A percentile compares a stretch with the other conserved stretches of the same genome.
phyloP scores from a whole-genome alignment of 1,140 invertebrate genomes.

The Stegodyphus dumicola region DNA sequence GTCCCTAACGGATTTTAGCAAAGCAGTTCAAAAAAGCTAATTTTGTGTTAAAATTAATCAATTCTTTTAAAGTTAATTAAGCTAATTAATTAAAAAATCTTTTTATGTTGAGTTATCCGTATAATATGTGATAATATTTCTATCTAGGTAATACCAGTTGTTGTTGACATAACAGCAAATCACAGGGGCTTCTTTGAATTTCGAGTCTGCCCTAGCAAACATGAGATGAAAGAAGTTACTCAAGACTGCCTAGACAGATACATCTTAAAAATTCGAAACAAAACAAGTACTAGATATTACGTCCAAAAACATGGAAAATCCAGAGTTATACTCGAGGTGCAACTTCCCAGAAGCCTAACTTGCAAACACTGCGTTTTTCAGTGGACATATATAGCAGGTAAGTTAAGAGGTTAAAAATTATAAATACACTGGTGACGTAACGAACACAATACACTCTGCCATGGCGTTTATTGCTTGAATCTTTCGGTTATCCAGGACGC shows the following conservation, averaged over 20 bases:
- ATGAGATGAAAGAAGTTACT: slow-evolving; percentile 68
- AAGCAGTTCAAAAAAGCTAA: no score
- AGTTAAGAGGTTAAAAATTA: slow-evolving; percentile 22
- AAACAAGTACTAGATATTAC: slow-evolving; percentile 64
- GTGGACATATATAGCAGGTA: slow-evolving; percentile 74
- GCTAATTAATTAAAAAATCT: background rate
- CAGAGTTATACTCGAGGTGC: slow-evolving; percentile 70
- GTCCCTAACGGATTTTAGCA: no score
- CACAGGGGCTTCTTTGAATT: slow-evolving; percentile 91
- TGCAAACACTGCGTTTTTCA: slow-evolving; percentile 77
- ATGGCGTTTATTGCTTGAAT: no score
- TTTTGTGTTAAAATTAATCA: no score
- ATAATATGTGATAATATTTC: background rate
- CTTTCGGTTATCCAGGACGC: no score
- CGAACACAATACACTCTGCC: no score
- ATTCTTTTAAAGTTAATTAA: background rate
- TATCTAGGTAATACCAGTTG: slow-evolving; percentile 31
- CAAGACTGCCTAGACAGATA: slow-evolving; percentile 74
- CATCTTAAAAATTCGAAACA: slow-evolving; percentile 70
- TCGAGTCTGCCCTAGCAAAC: slow-evolving; percentile 77
- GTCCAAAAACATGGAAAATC: slow-evolving; percentile 23
- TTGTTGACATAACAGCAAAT: slow-evolving; percentile 74
- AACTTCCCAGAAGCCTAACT: slow-evolving; percentile 77
- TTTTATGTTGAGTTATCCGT: background rate
- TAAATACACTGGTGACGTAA: no score